These are phyloP conservation scores for Salvelinus namaycush DNA, from an alignment of 2,113 vertebrate species.

Conservation along the genomic window DNA sequence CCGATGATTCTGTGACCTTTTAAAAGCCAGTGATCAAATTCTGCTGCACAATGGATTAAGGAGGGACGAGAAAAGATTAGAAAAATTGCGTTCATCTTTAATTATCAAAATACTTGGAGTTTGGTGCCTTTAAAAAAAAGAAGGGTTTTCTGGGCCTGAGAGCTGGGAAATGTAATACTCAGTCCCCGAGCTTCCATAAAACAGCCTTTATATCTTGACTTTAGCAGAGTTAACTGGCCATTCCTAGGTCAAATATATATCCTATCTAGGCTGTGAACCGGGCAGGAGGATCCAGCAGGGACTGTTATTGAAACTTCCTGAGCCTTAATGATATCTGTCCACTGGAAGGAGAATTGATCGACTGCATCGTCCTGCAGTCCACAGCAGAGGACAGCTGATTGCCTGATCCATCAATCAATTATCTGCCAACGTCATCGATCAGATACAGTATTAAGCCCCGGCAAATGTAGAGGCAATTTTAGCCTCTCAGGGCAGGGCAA, in stretches of 20 bases:
- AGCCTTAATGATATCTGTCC: slow-evolving; percentile 49
- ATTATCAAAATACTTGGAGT: background rate
- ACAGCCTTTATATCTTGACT: slow-evolving; percentile 7
- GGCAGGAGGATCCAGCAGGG: slow-evolving; percentile 10
- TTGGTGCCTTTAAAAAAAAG: background rate
- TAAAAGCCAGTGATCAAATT: slow-evolving; percentile 20
- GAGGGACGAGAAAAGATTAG: background rate
- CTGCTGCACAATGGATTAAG: slow-evolving; percentile 14
- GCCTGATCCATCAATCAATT: slow-evolving; percentile 35
- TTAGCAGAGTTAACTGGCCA: slow-evolving; percentile 39
- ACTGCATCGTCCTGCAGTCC: slow-evolving; percentile 26
- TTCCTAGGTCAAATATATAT: slow-evolving; percentile 45
- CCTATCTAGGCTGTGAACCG: background rate
- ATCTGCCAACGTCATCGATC: slow-evolving; percentile 20
- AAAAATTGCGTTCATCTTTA: background rate
- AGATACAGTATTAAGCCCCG: slow-evolving; percentile 12
- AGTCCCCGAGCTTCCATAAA: background rate
- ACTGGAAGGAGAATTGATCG: slow-evolving; percentile 45
- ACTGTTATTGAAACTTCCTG: slow-evolving; percentile 39
- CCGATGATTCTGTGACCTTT: slow-evolving; percentile 33
- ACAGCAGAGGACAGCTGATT: slow-evolving; percentile 33
- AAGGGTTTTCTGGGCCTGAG: background rate
- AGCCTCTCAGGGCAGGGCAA: background rate
- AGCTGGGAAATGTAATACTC: background rate
- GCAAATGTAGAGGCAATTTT: background rate